phyloP scores from a whole-genome alignment of 2,797 vertebrate genomes.

The Distichodus sexfasciatus region DNA sequence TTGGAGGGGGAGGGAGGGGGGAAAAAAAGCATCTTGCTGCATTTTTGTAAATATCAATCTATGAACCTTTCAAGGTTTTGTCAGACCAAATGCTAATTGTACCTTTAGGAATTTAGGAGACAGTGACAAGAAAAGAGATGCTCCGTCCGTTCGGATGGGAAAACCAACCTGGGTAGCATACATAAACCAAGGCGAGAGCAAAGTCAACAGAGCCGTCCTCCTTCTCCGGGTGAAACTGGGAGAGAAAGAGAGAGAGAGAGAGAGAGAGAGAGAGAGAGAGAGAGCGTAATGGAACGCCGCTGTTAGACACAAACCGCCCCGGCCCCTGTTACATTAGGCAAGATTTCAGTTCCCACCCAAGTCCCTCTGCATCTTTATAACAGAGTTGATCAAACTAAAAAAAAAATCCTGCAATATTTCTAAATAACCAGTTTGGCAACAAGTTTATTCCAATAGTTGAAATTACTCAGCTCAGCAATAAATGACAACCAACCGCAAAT shows the following conservation, averaged over 20 bases:
- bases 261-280: too few species aligned
- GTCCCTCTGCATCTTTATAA: conserved; percentile 4
- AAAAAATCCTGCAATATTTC: not conserved
- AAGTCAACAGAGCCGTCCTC: conserved; percentile 58
- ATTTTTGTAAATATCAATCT: conserved; percentile 99
- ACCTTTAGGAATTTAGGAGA: conserved; percentile 99
- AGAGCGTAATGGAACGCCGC: conserved; percentile 45
- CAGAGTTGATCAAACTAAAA: not conserved
- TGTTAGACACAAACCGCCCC: conserved; percentile 31
- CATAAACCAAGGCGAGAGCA: conserved; percentile 85
- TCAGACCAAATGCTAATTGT: conserved; percentile 99
- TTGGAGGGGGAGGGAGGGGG: conserved; percentile 74
- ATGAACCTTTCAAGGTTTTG: conserved; percentile 99
- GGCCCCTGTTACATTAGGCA: conserved; percentile 1
- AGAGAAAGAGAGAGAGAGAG: too few species aligned
- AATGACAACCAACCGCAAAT: too few species aligned
- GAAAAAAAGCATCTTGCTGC: conserved; percentile 89
- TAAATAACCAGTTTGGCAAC: not conserved
- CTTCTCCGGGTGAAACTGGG: conserved; percentile 47
- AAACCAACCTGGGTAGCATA: conserved; percentile 91
- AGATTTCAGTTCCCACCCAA: conserved; percentile 5
- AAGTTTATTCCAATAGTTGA: not conserved
- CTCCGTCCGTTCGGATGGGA: conserved; percentile 98
- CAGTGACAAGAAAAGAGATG: conserved; percentile 99
- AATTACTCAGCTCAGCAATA: not conserved